Conservation (phyloP, 2,113 vertebrate species). For the Osmerus eperlanus region DNA sequence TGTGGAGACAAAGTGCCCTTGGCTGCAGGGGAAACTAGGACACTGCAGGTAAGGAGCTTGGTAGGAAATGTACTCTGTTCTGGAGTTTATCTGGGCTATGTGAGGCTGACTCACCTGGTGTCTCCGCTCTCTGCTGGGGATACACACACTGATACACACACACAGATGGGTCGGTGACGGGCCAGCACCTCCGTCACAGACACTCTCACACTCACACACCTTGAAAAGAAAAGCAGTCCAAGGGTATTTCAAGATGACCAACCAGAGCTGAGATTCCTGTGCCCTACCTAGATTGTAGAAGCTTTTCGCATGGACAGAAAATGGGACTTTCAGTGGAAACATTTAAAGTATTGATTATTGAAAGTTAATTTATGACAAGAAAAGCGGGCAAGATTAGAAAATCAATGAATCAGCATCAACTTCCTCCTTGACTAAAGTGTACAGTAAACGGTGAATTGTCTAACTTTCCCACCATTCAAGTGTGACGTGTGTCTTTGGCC, state of each 20-base stretch:
- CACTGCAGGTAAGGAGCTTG: neutral
- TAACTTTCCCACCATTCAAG: too few species aligned
- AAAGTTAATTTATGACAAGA: too few species aligned
- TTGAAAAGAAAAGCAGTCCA: neutral
- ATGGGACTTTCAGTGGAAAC: too few species aligned
- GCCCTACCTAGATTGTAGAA: neutral
- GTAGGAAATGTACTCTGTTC: neutral
- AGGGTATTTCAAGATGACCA: conserved; percentile 1
- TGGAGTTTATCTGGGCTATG: neutral
- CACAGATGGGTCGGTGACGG: neutral
- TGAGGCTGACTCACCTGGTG: neutral
- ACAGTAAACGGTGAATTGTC: too few species aligned
- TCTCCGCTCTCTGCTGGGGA: neutral
- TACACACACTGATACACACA: neutral
- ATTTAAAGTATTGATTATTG: too few species aligned
- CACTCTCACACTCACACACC: neutral
- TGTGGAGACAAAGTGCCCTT: neutral
- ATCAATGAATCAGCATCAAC: too few species aligned
- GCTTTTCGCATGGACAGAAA: neutral
- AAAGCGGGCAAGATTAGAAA: too few species aligned
- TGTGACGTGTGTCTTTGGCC: too few species aligned
- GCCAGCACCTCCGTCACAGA: neutral
- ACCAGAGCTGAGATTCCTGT: neutral
- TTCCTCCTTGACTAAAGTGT: too few species aligned
- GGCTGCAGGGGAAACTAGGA: neutral